Percentiles rank a stretch among this genome's conserved stretches.
Conservation (phyloP, 2,113 vertebrate genomes). For the Poeciliopsis prolifica region DNA sequence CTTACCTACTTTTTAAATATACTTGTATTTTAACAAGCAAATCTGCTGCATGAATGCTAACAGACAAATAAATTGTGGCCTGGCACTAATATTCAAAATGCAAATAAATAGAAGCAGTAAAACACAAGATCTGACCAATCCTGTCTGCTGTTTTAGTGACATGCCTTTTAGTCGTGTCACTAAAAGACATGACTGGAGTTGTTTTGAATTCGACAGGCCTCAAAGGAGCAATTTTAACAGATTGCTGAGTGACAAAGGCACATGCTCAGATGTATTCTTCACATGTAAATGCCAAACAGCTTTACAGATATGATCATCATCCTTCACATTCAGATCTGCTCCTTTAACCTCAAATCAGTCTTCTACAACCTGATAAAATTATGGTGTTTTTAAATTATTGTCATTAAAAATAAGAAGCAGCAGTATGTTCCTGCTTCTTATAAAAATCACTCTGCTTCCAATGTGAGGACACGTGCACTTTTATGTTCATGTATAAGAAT, state of each 20-base stretch:
- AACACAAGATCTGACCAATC: too few species aligned
- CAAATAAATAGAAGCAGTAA: too few species aligned
- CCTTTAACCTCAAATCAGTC: conserved; percentile 69
- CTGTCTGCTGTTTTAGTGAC: too few species aligned
- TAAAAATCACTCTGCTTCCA: not conserved
- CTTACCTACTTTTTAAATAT: too few species aligned
- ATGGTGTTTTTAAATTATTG: conserved; percentile 21
- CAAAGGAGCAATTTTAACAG: conserved; percentile 57
- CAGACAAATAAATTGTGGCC: too few species aligned
- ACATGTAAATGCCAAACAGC: conserved; percentile 57
- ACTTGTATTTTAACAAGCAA: too few species aligned
- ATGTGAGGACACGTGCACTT: not conserved
- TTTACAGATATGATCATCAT: conserved; percentile 67
- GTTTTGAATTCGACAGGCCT: conserved; percentile 49
- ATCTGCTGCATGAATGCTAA: too few species aligned
- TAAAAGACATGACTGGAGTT: conserved; percentile 11
- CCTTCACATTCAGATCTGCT: conserved; percentile 58
- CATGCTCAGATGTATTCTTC: conserved; percentile 59
- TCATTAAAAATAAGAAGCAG: too few species aligned
- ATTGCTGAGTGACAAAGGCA: conserved; percentile 61
- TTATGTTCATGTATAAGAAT: not conserved
- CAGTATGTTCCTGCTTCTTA: not conserved
- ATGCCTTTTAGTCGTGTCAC: too few species aligned
- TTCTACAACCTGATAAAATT: conserved; percentile 52
- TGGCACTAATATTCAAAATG: too few species aligned